Evolutionary conservation across 2,888 invertebrate genomes (phyloP), one percentile per base, ranked within the genome.

Genomic region (Hypolimnas misippus): DNA sequence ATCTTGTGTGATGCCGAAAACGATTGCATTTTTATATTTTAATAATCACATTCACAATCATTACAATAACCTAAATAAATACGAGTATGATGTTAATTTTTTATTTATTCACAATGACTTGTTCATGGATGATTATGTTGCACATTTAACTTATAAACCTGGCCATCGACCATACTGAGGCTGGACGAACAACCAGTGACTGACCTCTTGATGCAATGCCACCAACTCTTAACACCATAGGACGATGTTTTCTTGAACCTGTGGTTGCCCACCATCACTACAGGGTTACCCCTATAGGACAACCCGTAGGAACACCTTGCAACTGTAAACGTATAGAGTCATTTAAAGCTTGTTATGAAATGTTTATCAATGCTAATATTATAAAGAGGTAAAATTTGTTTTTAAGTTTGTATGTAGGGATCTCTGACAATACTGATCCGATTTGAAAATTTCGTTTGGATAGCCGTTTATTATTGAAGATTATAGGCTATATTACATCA

Each of bases 161-260:
- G 35, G 7, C 65, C 55, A 21, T 68, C 54, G 10, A 63, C 40
- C 56, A 68, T 57, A 29, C 66, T 66, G 25, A 68, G 61, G 21
- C 74, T 73, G 0, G 77, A 79, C 0, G 70, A 72, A 49, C 82
- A 81, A 10, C 70, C 73, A 3, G 66, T 66, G 2, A 71, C 68
- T 2, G 75, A 71, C 3, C 76, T 67, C 63, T 78, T 79, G 51
- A 76, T 72, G 57, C 81, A 82, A 7, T 75, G 73, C 82, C 81
- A 82, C 74, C 78, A 73, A 14, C 72, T 73, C 8, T 75, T 80
- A 19, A 58, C 21, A 0, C 73, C 75, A 16, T 72, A 69, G 3
- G 62, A 68, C 4, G 74, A 73, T 1, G 71, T 72, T 51, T 76
- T 72, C 17, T 71, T 73, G 57, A 75, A 81, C 67, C 77, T 75